These are phyloP conservation scores for Drosophila miranda DNA, from an alignment of 1,140 invertebrate genomes.

Conservation along the genomic window DNA sequence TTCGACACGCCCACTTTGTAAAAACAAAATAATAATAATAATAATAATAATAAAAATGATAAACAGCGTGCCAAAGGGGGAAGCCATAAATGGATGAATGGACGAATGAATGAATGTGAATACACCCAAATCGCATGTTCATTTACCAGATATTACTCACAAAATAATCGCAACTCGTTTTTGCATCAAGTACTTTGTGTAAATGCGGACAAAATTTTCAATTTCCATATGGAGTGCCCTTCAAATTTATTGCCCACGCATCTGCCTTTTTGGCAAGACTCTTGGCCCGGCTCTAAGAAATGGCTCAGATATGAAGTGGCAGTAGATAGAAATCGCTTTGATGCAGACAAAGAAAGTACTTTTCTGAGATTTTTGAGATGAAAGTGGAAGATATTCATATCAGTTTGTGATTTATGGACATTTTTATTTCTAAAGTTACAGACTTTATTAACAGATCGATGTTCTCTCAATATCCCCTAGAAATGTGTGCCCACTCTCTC, in stretches of 20 bases:
- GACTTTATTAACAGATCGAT: no score
- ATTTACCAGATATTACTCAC: slow-evolving; percentile 48
- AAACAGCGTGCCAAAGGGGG: slow-evolving; percentile 10
- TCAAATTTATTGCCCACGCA: slow-evolving; percentile 26
- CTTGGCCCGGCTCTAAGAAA: background rate
- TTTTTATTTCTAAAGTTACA: no score
- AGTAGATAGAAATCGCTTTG: background rate
- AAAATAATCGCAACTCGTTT: slow-evolving; percentile 17
- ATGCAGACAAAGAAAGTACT: background rate
- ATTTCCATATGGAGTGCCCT: slow-evolving; percentile 33
- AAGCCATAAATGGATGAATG: slow-evolving; percentile 47
- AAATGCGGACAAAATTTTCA: slow-evolving; percentile 27
- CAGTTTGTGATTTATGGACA: no score
- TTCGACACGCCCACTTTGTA: slow-evolving; percentile 58
- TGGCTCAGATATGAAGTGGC: background rate
- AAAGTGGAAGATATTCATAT: no score
- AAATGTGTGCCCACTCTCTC: no score
- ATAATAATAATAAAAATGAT: no score
- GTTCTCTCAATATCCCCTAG: no score
- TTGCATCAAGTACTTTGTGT: slow-evolving; percentile 21
- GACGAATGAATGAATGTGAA: slow-evolving; percentile 46
- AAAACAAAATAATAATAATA: slow-evolving; percentile 11
- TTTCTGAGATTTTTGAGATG: no score
- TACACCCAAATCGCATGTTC: slow-evolving; percentile 31
- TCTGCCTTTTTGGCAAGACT: slow-evolving; percentile 19